Evolutionary conservation across 1,140 invertebrate species (phyloP), one percentile per base, ranked within the genome.

Genomic region (Brachionus rotundiformis): DNA sequence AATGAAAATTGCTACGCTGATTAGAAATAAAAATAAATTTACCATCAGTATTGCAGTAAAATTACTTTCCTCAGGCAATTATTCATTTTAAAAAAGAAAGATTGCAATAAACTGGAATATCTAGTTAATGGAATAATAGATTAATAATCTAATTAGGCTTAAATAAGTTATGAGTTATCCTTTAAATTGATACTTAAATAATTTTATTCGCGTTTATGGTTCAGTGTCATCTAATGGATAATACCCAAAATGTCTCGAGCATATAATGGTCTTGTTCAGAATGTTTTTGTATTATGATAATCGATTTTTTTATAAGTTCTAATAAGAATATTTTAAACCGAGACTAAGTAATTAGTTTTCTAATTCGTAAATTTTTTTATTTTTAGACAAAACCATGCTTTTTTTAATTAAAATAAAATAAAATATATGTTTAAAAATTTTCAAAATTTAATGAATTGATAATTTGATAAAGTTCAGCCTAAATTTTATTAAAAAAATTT

Each of bases 71-170:
- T 39, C 63, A 36, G 31, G 63, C 63, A 23, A 68, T 68, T 36
- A 36, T 68, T 68, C 63, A 68, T 68, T 68, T 68, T 36, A 33
- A 19, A 33, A 3, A 33, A 68, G 16, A 68, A 68, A 23, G 33
- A 68, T 68, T 68, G 16, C n/a, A 68, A 31, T 36, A 36, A 39
- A 36, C 13, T 68, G 63, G 33, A 68, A 68, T 68, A 68, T 68
- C 31, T 36, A 68, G 29, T 68, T 68, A 68, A 68, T 68, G 63
- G 31, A 68, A 68, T 36, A 68, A 33, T 68, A 68, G 31, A 68
- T 68, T 68, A 68, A 68, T 68, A 68, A 68, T 68, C 63, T 68
- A 68, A 68, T 68, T 68, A 68, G 63, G 63, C 63, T 36, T 68
- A 68, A 68, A 68, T 68, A 36, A 68, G 29, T 68, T 36, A 36